Evolutionary conservation across 2,797 vertebrate genomes (phyloP).

Genomic region (Loriculus beryllinus): DNA sequence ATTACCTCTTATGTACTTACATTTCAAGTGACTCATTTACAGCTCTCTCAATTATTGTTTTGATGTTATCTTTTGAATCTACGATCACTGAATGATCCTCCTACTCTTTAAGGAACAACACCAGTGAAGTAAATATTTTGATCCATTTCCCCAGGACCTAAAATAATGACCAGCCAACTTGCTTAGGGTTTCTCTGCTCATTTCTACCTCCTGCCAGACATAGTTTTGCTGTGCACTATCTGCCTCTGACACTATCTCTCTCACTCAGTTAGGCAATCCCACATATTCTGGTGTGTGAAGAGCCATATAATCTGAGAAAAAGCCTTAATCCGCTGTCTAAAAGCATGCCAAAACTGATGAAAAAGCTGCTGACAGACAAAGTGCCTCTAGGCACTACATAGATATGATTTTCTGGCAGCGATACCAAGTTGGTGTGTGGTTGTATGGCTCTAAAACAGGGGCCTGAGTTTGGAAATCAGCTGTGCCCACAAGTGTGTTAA

Average conservation of each 20-base stretch:
- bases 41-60: neutral
- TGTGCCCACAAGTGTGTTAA: conserved; percentile 26
- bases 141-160: neutral
- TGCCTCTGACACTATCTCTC: neutral
- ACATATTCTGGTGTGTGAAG: neutral
- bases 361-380: neutral
- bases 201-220: neutral
- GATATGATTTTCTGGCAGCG: neutral
- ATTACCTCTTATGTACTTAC: neutral
- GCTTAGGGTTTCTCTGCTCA: neutral
- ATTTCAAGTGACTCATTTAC: neutral
- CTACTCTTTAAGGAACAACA: neutral
- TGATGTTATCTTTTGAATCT: neutral
- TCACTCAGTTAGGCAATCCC: neutral
- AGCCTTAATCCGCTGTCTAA: neutral
- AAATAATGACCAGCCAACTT: neutral
- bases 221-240: neutral
- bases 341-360: neutral
- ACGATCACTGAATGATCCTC: neutral
- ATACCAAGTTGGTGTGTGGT: neutral
- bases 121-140: neutral
- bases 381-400: neutral
- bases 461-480: conserved; percentile 1
- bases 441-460: neutral
- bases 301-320: neutral